Evolutionary conservation across 2,888 invertebrate genomes (phyloP).

Genomic region (Formica aserva): DNA sequence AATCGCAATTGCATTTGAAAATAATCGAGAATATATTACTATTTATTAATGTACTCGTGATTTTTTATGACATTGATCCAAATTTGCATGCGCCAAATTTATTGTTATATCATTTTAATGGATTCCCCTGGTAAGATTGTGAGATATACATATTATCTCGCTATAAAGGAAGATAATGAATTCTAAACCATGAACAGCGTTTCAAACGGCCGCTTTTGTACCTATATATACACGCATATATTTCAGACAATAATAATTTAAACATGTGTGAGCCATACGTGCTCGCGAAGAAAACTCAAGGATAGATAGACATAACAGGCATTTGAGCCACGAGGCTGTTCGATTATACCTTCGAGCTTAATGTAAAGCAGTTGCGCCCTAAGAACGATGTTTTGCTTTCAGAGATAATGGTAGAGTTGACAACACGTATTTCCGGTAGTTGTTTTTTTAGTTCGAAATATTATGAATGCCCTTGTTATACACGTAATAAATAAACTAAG

Average conservation of each 20-base stretch:
- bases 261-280: constrained; percentile 84
- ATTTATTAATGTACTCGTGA: neutral
- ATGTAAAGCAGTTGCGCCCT: constrained; percentile 46
- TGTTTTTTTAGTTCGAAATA: neutral
- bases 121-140: constrained; percentile 72
- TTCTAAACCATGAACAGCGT: constrained; percentile 67
- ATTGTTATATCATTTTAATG: constrained; percentile 78
- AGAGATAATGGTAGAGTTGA: constrained; percentile 39
- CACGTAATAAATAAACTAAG: neutral
- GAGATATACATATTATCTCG: constrained; percentile 58
- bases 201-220: constrained; percentile 56
- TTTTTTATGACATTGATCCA: constrained; percentile 48
- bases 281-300: constrained; percentile 73
- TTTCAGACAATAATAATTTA: constrained; percentile 84
- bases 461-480: neutral
- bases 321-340: constrained; percentile 65
- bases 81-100: constrained; percentile 58
- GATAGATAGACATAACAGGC: constrained; percentile 81
- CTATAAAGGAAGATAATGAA: constrained; percentile 70
- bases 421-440: constrained; percentile 29
- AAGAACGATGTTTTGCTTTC: constrained; percentile 58
- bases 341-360: constrained; percentile 69
- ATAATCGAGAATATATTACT: constrained; percentile 23
- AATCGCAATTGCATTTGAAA: constrained; percentile 28
- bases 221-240: constrained; percentile 67